These are phyloP conservation scores for Trisateles emortualis DNA, from an alignment of 2,888 invertebrate genomes.

Conservation along the genomic window DNA sequence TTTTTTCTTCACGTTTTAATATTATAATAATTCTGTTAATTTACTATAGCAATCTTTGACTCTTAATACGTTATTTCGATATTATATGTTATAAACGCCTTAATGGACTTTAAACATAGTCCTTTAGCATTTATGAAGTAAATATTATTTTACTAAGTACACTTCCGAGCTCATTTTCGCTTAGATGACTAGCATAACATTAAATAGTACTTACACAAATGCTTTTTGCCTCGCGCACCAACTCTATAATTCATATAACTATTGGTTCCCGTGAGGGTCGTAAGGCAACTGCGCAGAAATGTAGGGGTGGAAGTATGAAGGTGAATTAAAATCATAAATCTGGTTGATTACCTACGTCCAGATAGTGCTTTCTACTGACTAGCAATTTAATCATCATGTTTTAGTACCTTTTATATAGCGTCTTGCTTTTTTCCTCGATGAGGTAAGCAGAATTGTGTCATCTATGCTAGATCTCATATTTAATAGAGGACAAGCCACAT, in stretches of 20 bases:
- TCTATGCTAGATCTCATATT: too few species aligned
- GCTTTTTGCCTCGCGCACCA: conserved; percentile 2
- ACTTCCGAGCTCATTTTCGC: conserved; percentile 4
- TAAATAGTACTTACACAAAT: background rate
- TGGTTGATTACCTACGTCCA: conserved; percentile 16
- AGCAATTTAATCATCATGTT: background rate
- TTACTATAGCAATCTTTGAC: conserved; percentile 6
- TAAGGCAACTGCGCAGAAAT: conserved; percentile 9
- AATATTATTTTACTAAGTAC: conserved; percentile 4
- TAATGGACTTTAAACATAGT: conserved; percentile 12
- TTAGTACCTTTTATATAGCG: too few species aligned
- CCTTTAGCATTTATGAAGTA: background rate
- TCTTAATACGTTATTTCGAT: conserved; percentile 13
- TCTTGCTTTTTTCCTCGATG: too few species aligned
- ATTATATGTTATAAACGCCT: conserved; percentile 10
- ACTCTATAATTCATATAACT: conserved; percentile 14
- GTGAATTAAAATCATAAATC: conserved; percentile 21
- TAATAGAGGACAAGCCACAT: too few species aligned
- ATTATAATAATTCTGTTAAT: conserved; percentile 11
- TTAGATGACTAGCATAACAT: background rate
- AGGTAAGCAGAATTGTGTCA: too few species aligned
- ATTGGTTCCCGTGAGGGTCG: conserved; percentile 2
- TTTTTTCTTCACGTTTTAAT: too few species aligned
- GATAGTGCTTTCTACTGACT: conserved; percentile 1
- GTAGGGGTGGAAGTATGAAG: conserved; percentile 7